A percentile compares a stretch with the other conserved stretches of the same genome.
Conservation (phyloP, 2,888 invertebrate genomes). For the Meiosimyza platycephala region DNA sequence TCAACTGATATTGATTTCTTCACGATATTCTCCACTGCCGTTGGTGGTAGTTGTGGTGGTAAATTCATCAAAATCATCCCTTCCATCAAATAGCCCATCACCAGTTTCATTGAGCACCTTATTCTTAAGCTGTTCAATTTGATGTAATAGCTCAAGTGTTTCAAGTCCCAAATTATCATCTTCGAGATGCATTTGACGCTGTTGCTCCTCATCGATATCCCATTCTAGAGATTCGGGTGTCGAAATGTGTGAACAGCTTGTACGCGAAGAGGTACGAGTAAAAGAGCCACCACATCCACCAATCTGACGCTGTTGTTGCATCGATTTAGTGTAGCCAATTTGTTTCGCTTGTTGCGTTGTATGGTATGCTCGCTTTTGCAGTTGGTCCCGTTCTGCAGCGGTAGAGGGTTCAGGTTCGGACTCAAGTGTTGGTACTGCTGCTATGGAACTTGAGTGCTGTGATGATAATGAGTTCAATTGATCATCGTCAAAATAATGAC, state of each 20-base stretch:
- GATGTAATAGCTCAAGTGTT: constrained; percentile 74
- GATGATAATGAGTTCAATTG: constrained; percentile 49
- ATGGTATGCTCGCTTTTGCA: constrained; percentile 6
- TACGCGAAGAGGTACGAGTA: constrained; percentile 64
- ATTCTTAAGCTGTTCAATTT: constrained; percentile 76
- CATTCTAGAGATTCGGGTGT: constrained; percentile 78
- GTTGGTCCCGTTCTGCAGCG: constrained; percentile 6
- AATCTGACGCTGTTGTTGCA: constrained; percentile 43
- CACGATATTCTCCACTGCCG: constrained; percentile 24
- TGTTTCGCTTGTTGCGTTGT: constrained; percentile 22
- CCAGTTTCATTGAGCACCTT: constrained; percentile 76
- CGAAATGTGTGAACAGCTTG: constrained; percentile 73
- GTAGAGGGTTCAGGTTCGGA: constrained; percentile 6
- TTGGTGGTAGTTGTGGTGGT: background rate
- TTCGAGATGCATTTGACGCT: constrained; percentile 62
- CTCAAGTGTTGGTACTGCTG: constrained; percentile 16
- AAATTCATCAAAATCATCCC: constrained; percentile 12
- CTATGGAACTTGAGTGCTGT: constrained; percentile 43
- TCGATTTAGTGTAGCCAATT: constrained; percentile 27
- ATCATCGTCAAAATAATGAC: constrained; percentile 46
- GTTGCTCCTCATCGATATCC: constrained; percentile 72
- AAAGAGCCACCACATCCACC: constrained; percentile 46
- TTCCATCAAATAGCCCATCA: constrained; percentile 57
- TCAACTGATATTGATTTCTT: constrained; percentile 51
- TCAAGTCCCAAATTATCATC: constrained; percentile 73